Evolutionary conservation across 2,888 invertebrate genomes (phyloP), one percentile per base, ranked within the genome.

Genomic region (Epinotia bilunana): DNA sequence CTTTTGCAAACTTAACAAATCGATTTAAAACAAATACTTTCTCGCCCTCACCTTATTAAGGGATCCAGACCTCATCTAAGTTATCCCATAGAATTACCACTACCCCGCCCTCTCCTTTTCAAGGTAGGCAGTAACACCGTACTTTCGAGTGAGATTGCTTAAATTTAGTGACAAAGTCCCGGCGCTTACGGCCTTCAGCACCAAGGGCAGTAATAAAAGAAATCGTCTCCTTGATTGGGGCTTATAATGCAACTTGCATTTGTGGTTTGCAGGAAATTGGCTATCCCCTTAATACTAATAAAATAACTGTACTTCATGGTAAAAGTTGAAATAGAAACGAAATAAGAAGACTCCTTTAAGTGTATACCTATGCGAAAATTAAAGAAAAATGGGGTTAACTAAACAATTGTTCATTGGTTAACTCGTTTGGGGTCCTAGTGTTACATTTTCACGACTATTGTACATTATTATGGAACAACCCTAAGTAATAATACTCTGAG

Each of bases 61-160:
- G 88, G 90, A 91, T 93, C 92, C 92, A 91, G 91, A 91, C 86
- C 90, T 91, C 92, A 93, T 93, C 93, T 92, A 93, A 93, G 91
- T 93, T 93, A 91, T 91, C 91, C 90, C 90, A 90, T 91, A 90
- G 90, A 92, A 93, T 93, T 92, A 93, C 91, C 90, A 92, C 90
- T 92, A 90, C 89, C 88, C 88, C 91, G 82, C 91, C 91, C 90
- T 84, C 73, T 78, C 79, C 80, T 82, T 90, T 87, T 85, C 83
- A 83, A 87, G 83, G 82, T 78, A 82, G 81, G 74, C 78, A 80
- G 84, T 80, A 79, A 69, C 46, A 46, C 23, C 20, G 23, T 20
- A n/a, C 23, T 12, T 69, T 12, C 43, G 6, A 43, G 23, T 55
- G 5, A 60, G 16, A 69, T 58, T n/a, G 60, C 46, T 16, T 46